These are phyloP conservation scores for Rallus limicola DNA, from an alignment of 2,113 vertebrate species.

Conservation along the genomic window DNA sequence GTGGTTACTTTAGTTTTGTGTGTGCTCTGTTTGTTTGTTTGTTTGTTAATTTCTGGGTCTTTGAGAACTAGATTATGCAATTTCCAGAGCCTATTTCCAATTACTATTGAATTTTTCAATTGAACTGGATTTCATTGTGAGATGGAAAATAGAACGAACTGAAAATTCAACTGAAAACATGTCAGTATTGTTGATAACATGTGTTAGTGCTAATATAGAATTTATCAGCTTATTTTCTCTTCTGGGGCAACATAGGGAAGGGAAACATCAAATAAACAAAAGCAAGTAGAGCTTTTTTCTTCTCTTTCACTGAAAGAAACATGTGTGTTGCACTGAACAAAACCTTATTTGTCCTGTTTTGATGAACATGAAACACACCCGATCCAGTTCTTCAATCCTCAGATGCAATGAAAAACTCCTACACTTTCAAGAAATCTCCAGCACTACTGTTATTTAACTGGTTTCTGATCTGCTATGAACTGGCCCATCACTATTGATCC, in stretches of 20 bases:
- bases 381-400: background rate
- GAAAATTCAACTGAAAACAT: constrained; percentile 46
- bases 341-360: background rate
- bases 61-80: constrained; percentile 32
- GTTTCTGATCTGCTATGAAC: background rate
- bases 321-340: background rate
- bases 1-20: constrained; percentile 46
- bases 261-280: constrained; percentile 49
- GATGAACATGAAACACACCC: background rate
- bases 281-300: background rate
- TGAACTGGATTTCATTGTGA: constrained; percentile 56
- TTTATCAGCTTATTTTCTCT: constrained; percentile 58
- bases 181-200: constrained; percentile 44
- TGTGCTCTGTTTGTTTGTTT: constrained; percentile 59
- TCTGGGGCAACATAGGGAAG: background rate
- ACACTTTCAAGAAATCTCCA: background rate
- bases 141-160: constrained; percentile 44
- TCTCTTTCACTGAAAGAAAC: background rate
- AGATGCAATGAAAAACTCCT: background rate
- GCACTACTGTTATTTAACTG: background rate
- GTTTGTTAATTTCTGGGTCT: constrained; percentile 66
- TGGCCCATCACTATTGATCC: background rate
- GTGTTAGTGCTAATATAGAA: constrained; percentile 43
- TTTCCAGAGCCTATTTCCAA: constrained; percentile 37
- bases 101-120: constrained; percentile 63